Base-by-base conservation (phyloP, 2,113 vertebrate genomes). In the Epinephelus fuscoguttatus region DNA sequence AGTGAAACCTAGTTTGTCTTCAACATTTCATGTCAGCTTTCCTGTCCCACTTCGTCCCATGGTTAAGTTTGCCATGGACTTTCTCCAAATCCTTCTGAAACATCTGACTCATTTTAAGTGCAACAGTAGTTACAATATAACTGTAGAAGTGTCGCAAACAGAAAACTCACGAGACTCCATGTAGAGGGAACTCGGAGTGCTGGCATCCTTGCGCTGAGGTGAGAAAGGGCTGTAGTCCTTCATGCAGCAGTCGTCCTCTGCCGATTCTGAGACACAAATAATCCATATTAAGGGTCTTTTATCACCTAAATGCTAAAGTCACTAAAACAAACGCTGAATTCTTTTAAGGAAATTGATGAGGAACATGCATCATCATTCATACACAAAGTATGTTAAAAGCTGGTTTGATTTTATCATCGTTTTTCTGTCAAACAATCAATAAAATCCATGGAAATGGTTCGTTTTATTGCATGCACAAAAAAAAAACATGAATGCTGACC, bases 131-230 rank as follows among this genome's bases (percentile, higher is more conserved):
- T n/a, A 55, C 42, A 42, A 53, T 13, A n/a, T 14, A 27, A 19
- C 1, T 56, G 12, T 21, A 11, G 67, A 55, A 66, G 27, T 23
- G 53, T 7, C 6, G 21, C 3, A 50, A 60, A 61, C 2, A 66
- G 19, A 53, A 53, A 49, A 96, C 96, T 96, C 86, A 97, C 97
- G 93, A 0, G 97, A 95, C 74, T 99, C 97, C 96, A 97, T 92
- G 90, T 96, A 97, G 40, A 97, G 92, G 13, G 97, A 97, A 61
- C 93, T 95, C 62, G 95, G 84, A 15, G 94, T 89, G 91, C 96
- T 96, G 88, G 86, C 82, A 64, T 96, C 95, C 10, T 94, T 95
- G 90, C 90, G 91, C 81, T 94, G 95, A 10, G 93, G 81, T 69
- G 96, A 96, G 86, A 95, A 96, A 47, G 95, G 93, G 62, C 94